Evolutionary conservation across 2,113 vertebrate genomes (phyloP).

Genomic region (Antechinus flavipes): DNA sequence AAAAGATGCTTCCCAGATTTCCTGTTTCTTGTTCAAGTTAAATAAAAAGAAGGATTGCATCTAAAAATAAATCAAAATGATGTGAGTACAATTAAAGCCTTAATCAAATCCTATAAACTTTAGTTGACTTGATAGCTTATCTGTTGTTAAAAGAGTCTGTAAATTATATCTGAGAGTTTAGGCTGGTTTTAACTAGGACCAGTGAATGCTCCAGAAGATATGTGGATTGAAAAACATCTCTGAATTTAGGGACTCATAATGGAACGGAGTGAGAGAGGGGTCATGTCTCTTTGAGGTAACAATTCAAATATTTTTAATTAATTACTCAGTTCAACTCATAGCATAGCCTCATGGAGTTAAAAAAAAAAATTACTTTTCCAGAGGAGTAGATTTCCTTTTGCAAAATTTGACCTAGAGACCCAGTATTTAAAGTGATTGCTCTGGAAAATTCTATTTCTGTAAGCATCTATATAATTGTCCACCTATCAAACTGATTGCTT

Average conservation of each 20-base stretch:
- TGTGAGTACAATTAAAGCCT: slow-evolving; percentile 30
- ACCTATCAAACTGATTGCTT: slow-evolving; percentile 23
- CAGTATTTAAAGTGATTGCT: slow-evolving; percentile 4
- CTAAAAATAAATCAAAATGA: slow-evolving; percentile 50
- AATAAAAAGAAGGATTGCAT: background rate
- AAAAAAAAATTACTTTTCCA: slow-evolving; percentile 5
- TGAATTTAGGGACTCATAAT: background rate
- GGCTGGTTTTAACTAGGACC: background rate
- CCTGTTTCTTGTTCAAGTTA: slow-evolving; percentile 19
- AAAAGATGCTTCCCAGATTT: slow-evolving; percentile 43
- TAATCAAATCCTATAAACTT: background rate
- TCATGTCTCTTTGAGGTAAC: background rate
- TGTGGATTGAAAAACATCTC: background rate
- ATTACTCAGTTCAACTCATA: background rate
- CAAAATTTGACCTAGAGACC: background rate
- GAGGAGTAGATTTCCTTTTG: background rate
- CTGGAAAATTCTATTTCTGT: background rate
- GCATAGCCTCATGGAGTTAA: background rate
- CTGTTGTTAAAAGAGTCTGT: background rate
- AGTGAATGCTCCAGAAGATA: slow-evolving; percentile 7
- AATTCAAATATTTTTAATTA: background rate
- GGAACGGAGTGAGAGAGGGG: background rate
- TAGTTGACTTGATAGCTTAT: background rate
- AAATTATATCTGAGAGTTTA: background rate
- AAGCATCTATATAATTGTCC: background rate